A percentile compares a stretch with the other conserved stretches of the same genome.
phyloP scores from a whole-genome alignment of 2,888 invertebrate genomes.

The Nomada fabriciana region DNA sequence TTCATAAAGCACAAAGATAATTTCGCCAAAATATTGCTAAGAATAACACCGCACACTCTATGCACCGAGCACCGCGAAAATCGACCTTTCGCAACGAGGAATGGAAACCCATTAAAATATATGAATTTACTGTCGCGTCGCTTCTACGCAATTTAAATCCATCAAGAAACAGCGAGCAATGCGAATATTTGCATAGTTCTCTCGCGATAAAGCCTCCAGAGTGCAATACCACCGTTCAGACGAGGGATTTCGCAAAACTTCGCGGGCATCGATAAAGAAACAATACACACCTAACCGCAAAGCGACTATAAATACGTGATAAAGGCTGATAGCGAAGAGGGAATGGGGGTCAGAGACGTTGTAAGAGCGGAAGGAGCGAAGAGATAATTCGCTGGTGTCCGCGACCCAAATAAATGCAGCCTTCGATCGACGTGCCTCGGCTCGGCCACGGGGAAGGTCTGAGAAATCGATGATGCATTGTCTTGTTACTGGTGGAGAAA shows the following conservation, averaged over 20 bases:
- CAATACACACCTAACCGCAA: constrained; percentile 31
- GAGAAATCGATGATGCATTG: constrained; percentile 75
- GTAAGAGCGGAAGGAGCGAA: constrained; percentile 79
- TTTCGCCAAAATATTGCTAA: too few species aligned
- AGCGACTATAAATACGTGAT: constrained; percentile 32
- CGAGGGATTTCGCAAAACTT: constrained; percentile 16
- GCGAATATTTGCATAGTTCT: neutral
- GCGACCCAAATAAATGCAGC: constrained; percentile 80
- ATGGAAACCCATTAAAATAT: too few species aligned
- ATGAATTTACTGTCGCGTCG: too few species aligned
- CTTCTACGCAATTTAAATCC: neutral
- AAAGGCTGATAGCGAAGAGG: constrained; percentile 46
- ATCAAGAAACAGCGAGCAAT: too few species aligned
- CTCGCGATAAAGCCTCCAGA: neutral
- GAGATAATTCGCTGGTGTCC: constrained; percentile 78
- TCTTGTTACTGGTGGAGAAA: constrained; percentile 51
- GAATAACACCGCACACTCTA: too few species aligned
- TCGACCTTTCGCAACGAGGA: too few species aligned
- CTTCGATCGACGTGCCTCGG: constrained; percentile 77
- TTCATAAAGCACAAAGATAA: too few species aligned
- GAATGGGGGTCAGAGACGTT: constrained; percentile 53
- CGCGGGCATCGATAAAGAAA: constrained; percentile 29
- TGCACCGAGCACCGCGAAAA: too few species aligned
- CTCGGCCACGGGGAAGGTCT: constrained; percentile 73
- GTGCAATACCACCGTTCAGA: neutral